Conservation (phyloP, 1,140 invertebrate species). For the Cydia splendana region DNA sequence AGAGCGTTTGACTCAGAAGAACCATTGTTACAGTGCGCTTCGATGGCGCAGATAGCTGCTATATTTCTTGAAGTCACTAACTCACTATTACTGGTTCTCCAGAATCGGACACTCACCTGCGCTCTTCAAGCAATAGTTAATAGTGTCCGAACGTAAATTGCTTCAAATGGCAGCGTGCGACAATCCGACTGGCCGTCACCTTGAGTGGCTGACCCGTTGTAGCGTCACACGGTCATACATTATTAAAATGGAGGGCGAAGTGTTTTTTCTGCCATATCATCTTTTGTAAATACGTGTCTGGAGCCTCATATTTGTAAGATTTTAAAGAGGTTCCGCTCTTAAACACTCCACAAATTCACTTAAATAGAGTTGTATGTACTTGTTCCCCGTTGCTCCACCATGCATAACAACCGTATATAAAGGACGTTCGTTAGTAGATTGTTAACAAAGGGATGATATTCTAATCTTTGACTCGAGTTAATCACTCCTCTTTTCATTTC, state of each 20-base stretch:
- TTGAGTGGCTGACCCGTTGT: slow-evolving; percentile 61
- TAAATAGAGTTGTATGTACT: too few relatives aligned
- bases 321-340: background rate
- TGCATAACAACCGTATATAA: too few relatives aligned
- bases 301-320: background rate
- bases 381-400: too few relatives aligned
- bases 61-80: background rate
- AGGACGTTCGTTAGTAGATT: too few relatives aligned
- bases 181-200: slow-evolving; percentile 49
- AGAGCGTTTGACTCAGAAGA: background rate
- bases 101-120: background rate
- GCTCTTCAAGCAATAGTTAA: background rate
- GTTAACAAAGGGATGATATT: too few relatives aligned
- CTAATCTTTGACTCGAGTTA: too few relatives aligned
- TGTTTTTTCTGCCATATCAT: slow-evolving; percentile 48
- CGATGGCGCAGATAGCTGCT: background rate
- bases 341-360: too few relatives aligned
- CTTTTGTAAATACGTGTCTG: slow-evolving; percentile 29
- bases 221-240: slow-evolving; percentile 58
- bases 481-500: too few relatives aligned
- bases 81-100: slow-evolving; percentile 7
- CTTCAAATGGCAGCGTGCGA: slow-evolving; percentile 14
- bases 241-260: slow-evolving; percentile 57
- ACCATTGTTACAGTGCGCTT: background rate
- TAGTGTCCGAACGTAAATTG: slow-evolving; percentile 12